These are phyloP conservation scores for Sceloporus tristichus DNA, from an alignment of 2,113 vertebrate species.

Conservation along the genomic window DNA sequence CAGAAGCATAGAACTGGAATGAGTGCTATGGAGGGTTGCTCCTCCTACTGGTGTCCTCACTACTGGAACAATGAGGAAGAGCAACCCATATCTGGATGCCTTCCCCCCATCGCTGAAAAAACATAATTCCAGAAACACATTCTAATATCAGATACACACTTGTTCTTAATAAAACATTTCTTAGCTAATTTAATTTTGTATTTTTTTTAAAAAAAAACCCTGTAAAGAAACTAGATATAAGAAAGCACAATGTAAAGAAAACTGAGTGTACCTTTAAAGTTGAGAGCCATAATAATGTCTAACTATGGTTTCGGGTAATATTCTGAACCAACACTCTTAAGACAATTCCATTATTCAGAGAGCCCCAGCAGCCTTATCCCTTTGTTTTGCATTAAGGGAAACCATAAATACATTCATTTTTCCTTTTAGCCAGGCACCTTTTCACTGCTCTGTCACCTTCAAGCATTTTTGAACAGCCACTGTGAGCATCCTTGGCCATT, in stretches of 20 bases:
- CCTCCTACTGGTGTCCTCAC: no score
- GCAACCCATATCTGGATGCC: no score
- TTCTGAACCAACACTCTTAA: not conserved
- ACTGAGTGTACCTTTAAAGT: conserved; percentile 19
- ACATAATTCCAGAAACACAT: no score
- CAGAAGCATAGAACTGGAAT: no score
- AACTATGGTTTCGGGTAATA: not conserved
- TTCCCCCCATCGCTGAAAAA: no score
- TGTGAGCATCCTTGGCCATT: conserved; percentile 54
- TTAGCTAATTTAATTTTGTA: not conserved
- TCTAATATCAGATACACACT: no score
- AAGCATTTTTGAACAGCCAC: conserved; percentile 56
- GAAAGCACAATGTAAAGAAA: conserved; percentile 11
- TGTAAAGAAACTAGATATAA: not conserved
- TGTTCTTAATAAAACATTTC: not conserved
- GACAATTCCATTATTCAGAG: conserved; percentile 40
- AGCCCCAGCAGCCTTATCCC: conserved; percentile 31
- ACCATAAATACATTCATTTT: conserved; percentile 59
- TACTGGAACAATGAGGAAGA: no score
- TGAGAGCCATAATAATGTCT: conserved; percentile 6
- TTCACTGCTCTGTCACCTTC: conserved; percentile 65
- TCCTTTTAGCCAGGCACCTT: conserved; percentile 56
- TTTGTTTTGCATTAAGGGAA: not conserved
- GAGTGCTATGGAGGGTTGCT: no score
- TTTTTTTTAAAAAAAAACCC: not conserved